Evolutionary conservation across 2,888 invertebrate species (phyloP).

Genomic region (Drosophila dives): DNA sequence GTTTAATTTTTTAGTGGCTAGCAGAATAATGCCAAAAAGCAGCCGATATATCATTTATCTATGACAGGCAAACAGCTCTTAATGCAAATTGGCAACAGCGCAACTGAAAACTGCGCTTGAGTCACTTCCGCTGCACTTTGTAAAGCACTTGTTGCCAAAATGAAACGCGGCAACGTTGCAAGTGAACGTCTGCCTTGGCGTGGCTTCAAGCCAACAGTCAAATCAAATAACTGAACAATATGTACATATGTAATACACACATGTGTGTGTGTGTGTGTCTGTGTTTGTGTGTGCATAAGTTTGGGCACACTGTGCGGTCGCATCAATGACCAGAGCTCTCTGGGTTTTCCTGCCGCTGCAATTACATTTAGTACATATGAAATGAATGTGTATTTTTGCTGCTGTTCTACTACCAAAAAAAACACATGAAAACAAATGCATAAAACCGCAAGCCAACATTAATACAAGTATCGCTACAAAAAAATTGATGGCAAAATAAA

Average conservation of each 20-base stretch:
- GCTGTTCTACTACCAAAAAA: conserved; percentile 28
- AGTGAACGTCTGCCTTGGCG: conserved; percentile 69
- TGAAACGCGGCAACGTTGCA: conserved; percentile 69
- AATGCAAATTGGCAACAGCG: conserved; percentile 49
- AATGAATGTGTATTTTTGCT: conserved; percentile 37
- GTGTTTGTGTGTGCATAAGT: conserved; percentile 14
- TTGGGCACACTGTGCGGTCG: conserved; percentile 63
- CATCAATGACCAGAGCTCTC: conserved; percentile 68
- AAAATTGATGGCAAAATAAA: conserved; percentile 52
- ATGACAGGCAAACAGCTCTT: conserved; percentile 46
- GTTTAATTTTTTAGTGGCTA: conserved; percentile 15
- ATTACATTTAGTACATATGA: conserved; percentile 43
- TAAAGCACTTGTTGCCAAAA: conserved; percentile 51
- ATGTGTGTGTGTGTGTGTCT: conserved; percentile 1
- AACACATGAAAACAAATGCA: conserved; percentile 4
- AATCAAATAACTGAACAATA: conserved; percentile 14
- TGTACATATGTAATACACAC: neutral
- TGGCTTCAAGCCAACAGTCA: conserved; percentile 32
- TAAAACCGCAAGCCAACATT: conserved; percentile 41
- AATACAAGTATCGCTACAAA: conserved; percentile 39
- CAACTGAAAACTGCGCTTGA: conserved; percentile 41
- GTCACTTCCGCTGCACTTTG: conserved; percentile 74
- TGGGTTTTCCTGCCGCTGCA: conserved; percentile 54
- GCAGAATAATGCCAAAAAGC: conserved; percentile 20
- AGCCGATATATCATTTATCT: conserved; percentile 55